A percentile compares a stretch with the other conserved stretches of the same genome.
phyloP scores from a whole-genome alignment of 2,797 vertebrate genomes.

The Enteromius trimaculatus region DNA sequence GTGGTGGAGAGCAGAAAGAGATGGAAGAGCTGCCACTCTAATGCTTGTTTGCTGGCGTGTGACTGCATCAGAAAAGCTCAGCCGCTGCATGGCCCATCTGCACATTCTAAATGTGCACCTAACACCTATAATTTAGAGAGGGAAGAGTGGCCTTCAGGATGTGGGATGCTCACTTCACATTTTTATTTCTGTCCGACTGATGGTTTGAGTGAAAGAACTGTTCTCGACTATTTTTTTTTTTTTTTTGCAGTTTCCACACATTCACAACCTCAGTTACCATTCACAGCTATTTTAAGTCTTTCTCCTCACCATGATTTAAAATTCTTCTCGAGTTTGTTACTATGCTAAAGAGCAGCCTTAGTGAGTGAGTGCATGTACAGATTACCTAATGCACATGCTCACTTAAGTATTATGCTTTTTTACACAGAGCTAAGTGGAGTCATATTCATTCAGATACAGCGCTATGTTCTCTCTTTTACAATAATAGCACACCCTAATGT shows the following conservation, averaged over 20 bases:
- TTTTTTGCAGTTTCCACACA: conserved; percentile 40
- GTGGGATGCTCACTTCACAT: conserved; percentile 33
- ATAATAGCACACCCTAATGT: not conserved
- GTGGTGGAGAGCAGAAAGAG: not conserved
- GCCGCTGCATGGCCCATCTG: conserved; percentile 1
- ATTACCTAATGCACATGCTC: conserved; percentile 1
- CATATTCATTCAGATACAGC: not conserved
- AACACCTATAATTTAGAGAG: conserved; percentile 31
- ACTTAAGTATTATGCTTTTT: not conserved
- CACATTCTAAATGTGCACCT: conserved; percentile 31
- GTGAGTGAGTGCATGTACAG: not conserved
- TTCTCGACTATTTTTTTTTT: not conserved
- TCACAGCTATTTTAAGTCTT: conserved; percentile 41
- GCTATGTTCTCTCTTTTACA: not conserved
- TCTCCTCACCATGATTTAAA: conserved; percentile 25
- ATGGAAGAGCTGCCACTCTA: conserved; percentile 5
- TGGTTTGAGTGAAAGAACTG: conserved; percentile 10
- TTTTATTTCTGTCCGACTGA: conserved; percentile 39
- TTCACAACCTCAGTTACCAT: conserved; percentile 19
- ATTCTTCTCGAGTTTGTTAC: conserved; percentile 21
- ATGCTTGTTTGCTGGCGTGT: conserved; percentile 20
- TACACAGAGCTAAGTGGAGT: not conserved
- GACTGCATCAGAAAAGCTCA: conserved; percentile 22
- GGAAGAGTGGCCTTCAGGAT: conserved; percentile 39
- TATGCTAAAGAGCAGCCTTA: conserved; percentile 14